A percentile compares a stretch with the other conserved stretches of the same genome.
These are phyloP conservation scores for Zosterops hypoxanthus DNA, from an alignment of 2,113 vertebrate genomes.

Conservation along the genomic window DNA sequence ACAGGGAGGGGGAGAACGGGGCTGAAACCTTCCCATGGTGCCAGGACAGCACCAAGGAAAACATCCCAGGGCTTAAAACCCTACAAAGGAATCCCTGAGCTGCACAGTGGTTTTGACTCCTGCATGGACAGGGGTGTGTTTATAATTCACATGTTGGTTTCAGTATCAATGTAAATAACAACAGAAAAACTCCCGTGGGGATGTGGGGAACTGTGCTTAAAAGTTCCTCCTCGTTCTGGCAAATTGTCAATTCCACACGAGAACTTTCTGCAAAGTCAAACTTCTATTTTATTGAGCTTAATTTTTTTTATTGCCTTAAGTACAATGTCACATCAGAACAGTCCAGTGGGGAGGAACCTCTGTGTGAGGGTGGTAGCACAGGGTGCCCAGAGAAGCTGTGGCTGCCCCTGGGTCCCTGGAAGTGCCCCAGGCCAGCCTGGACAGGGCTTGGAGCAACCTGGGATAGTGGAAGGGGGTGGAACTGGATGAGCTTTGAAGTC, in stretches of 20 bases:
- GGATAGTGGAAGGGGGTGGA: rapidly evolving
- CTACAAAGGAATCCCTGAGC: rapidly evolving
- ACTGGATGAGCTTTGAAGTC: not conserved
- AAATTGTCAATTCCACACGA: rapidly evolving
- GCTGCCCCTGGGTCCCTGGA: not conserved
- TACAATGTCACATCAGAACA: not conserved
- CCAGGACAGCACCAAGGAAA: not conserved
- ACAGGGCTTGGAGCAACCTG: rapidly evolving
- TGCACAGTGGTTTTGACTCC: not conserved
- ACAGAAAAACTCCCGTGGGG: not conserved
- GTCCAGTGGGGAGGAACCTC: not conserved
- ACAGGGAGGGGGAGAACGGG: not conserved
- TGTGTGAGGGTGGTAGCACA: not conserved
- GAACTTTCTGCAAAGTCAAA: not conserved
- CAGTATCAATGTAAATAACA: not conserved
- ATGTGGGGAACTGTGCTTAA: too few relatives aligned
- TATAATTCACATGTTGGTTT: not conserved
- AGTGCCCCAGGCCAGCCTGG: not conserved
- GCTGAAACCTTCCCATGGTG: rapidly evolving
- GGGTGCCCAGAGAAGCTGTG: not conserved
- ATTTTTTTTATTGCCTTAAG: rapidly evolving
- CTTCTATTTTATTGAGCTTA: not conserved
- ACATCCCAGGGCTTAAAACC: rapidly evolving
- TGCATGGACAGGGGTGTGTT: rapidly evolving
- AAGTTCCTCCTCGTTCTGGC: rapidly evolving